Evolutionary conservation across 1,140 invertebrate species (phyloP).

Genomic region (Cherax quadricarinatus): DNA sequence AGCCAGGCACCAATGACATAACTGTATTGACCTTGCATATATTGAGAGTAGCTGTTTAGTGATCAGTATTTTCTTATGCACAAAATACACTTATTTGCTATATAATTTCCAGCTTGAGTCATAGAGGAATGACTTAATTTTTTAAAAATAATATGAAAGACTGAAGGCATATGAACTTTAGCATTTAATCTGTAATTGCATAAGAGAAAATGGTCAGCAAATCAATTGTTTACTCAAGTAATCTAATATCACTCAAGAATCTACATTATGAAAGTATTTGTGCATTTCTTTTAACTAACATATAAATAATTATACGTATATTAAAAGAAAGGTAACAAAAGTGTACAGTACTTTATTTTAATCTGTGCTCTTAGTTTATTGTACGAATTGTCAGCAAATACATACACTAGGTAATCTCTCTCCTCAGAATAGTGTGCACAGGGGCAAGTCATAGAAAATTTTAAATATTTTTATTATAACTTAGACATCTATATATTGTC

Average conservation of each 20-base stretch:
- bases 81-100: background rate
- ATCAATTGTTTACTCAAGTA: background rate
- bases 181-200: too few species aligned
- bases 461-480: too few species aligned
- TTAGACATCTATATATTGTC: too few species aligned
- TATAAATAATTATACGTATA: too few species aligned
- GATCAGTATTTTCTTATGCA: background rate
- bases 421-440: too few species aligned
- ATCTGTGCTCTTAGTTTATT: background rate
- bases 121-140: background rate
- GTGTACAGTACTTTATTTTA: too few species aligned
- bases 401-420: too few species aligned
- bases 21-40: background rate
- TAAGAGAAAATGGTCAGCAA: background rate
- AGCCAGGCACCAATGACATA: constrained; percentile 1
- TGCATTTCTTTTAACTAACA: too few species aligned
- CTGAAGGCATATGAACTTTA: background rate
- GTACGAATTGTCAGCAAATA: background rate
- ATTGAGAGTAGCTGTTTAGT: background rate
- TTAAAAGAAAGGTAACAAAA: too few species aligned
- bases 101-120: background rate
- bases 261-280: background rate
- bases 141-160: too few species aligned
- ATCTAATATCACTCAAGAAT: background rate
- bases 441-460: too few species aligned